phyloP scores from a whole-genome alignment of 1,140 invertebrate genomes.

The Trichonephila inaurata region DNA sequence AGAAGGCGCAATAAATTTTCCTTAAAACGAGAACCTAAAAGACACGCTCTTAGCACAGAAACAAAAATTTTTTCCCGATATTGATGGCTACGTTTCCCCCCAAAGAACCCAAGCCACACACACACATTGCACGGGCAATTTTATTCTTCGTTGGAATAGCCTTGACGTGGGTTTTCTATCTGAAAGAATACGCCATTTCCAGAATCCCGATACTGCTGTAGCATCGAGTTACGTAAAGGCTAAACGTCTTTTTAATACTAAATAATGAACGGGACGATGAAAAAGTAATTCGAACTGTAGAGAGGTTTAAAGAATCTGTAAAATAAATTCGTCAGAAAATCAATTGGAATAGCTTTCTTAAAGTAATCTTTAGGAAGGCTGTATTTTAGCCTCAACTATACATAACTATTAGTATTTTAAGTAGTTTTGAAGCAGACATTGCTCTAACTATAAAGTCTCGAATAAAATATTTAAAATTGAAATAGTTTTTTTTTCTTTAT shows the following conservation, averaged over 20 bases:
- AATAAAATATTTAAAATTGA: too few relatives aligned
- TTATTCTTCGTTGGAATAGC: neutral
- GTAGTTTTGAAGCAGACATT: too few relatives aligned
- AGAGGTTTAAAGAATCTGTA: neutral
- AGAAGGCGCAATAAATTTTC: slow-evolving; percentile 57
- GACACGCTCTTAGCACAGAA: neutral
- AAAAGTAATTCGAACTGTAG: slow-evolving; percentile 8
- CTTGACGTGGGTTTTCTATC: neutral
- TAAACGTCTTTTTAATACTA: slow-evolving; percentile 27
- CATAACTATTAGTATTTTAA: too few relatives aligned
- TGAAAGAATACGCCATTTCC: neutral
- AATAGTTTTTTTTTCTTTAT: too few relatives aligned
- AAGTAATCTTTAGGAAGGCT: too few relatives aligned
- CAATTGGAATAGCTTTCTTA: too few relatives aligned
- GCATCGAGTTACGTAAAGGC: neutral
- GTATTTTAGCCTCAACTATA: too few relatives aligned
- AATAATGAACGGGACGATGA: neutral
- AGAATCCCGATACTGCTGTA: neutral
- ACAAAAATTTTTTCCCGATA: slow-evolving; percentile 22
- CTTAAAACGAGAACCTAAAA: slow-evolving; percentile 37
- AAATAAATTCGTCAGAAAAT: too few relatives aligned
- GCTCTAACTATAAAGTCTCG: too few relatives aligned
- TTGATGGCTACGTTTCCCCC: slow-evolving; percentile 12
- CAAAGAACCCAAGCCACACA: neutral
- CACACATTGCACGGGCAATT: neutral